Evolutionary conservation across 2,797 vertebrate species (phyloP), one percentile per base, ranked within the genome.

Genomic region (Aldrovandia affinis): DNA sequence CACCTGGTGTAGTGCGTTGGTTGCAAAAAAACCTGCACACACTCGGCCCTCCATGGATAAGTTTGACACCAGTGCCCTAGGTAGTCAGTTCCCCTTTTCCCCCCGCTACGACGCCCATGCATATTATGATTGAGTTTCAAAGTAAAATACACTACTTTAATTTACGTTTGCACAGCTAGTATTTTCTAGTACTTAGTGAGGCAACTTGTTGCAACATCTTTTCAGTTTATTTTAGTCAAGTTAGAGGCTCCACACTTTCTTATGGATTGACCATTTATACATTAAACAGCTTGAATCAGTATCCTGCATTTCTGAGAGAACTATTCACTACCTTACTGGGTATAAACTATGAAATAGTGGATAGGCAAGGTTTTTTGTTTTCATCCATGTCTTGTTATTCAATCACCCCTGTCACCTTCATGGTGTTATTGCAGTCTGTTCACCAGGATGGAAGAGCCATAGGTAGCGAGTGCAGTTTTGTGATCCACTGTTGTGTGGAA

Each of bases 401-500:
- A 63, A 10, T 65, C 28, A 33, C 1, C 6, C n/a, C 22, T 63
- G 25, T 63, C 59, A 63, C 22, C 6, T 28, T 63, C 33, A 68
- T 28, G n/a, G n/a, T 63, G 5, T 4, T 68, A 33, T 2, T 68
- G 10, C 63, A 68, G 63, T 33, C 12, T 14, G 3, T 15, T 12
- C 10, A 15, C 18, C 63, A 15, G 63, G 39, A 44, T 75, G 39
- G 22, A 44, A n/a, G 36, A 28, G 36, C 5, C 3, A 20, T 15
- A 25, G 15, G 33, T 47, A 22, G 22, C 9, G 22, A n/a, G 12
- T 10, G 14, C 39, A n/a, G 39, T 83, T 22, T 84, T 82, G 86
- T 84, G 82, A 39, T 59, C 52, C 36, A 33, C 54, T 61, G 36
- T 30, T 59, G 10, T 81, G 36, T n/a, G 77, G 82, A 82, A 84